Percentiles rank a stretch among this genome's conserved stretches.
phyloP scores from a whole-genome alignment of 2,888 invertebrate species.

The Ganaspis brasiliensis region DNA sequence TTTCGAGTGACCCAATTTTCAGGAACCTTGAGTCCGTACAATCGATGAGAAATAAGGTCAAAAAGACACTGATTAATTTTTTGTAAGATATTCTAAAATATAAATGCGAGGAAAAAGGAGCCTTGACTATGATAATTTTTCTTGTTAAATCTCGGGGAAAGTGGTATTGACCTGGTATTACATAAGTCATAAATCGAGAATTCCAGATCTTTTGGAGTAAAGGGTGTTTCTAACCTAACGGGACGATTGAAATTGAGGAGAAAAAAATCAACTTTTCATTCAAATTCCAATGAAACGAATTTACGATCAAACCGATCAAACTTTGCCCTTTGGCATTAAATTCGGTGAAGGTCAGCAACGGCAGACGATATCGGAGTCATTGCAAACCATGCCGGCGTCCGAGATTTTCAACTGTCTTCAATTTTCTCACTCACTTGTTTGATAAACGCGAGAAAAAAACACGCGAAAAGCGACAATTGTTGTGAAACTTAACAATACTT shows the following conservation, averaged over 20 bases:
- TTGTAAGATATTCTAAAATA: neutral
- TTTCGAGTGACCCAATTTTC: neutral
- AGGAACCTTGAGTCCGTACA: neutral
- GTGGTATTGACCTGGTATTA: constrained; percentile 78
- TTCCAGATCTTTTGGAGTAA: constrained; percentile 33
- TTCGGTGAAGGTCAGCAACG: constrained; percentile 55
- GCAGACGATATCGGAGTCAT: constrained; percentile 70
- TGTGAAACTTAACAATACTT: constrained; percentile 62
- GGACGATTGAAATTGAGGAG: neutral
- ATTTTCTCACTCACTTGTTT: neutral
- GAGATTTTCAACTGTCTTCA: constrained; percentile 9
- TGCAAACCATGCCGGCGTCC: constrained; percentile 65
- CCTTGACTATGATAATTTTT: constrained; percentile 17
- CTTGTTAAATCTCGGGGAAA: constrained; percentile 47
- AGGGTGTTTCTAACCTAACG: neutral
- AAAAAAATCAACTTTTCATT: neutral
- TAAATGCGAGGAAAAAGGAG: neutral
- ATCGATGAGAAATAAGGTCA: neutral
- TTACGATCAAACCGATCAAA: neutral
- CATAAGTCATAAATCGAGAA: constrained; percentile 70
- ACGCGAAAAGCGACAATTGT: neutral
- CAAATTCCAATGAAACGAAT: neutral
- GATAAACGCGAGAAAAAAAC: neutral
- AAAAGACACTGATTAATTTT: neutral
- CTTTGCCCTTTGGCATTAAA: constrained; percentile 48